phyloP scores from a whole-genome alignment of 2,888 invertebrate species.

The Noctua pronuba region DNA sequence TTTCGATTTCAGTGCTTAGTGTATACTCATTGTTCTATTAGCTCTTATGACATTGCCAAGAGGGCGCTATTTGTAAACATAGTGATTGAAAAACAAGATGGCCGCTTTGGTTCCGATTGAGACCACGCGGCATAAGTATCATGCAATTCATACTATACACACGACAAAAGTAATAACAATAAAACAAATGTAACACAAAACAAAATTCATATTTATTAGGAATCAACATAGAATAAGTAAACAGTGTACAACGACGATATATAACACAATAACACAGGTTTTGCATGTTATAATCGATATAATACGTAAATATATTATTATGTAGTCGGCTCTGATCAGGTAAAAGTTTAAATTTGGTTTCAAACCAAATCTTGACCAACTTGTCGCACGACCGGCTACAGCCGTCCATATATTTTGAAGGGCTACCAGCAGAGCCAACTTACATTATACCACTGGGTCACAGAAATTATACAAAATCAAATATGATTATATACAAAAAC shows the following conservation, averaged over 20 bases:
- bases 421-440: neutral
- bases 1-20: neutral
- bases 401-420: neutral
- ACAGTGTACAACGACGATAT: neutral
- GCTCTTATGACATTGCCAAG: neutral
- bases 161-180: neutral
- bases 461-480: neutral
- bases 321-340: neutral
- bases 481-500: neutral
- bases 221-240: constrained; percentile 19
- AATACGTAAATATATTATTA: neutral
- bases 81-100: neutral
- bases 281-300: neutral
- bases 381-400: neutral
- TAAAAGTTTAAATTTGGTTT: neutral
- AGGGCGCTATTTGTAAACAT: neutral
- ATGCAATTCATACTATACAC: too few relatives aligned
- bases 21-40: neutral
- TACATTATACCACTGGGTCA: neutral
- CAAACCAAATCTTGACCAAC: neutral
- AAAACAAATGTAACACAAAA: neutral
- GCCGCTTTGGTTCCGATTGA: neutral
- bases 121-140: neutral
- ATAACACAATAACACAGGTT: neutral
- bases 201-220: constrained; percentile 16